Evolutionary conservation across 2,888 invertebrate genomes (phyloP).

Genomic region (Drosophila mettleri): DNA sequence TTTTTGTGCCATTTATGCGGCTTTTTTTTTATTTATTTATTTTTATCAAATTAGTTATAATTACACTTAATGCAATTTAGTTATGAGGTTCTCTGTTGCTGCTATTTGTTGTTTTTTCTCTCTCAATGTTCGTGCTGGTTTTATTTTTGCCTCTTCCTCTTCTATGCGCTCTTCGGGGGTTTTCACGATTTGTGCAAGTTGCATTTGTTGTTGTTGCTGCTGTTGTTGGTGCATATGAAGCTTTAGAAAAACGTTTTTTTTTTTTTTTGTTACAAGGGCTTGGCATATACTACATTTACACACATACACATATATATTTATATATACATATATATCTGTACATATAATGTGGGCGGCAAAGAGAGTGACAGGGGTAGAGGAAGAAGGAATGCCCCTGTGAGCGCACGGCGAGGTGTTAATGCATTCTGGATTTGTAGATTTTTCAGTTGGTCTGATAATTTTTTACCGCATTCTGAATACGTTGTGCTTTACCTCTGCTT

Average conservation of each 20-base stretch:
- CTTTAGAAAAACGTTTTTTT: conserved; percentile 55
- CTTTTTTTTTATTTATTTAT: conserved; percentile 37
- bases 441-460: conserved; percentile 47
- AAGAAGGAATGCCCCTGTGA: conserved; percentile 12
- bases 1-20: conserved; percentile 61
- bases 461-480: conserved; percentile 25
- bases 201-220: conserved; percentile 43
- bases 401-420: conserved; percentile 66
- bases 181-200: conserved; percentile 60
- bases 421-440: conserved; percentile 61
- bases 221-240: conserved; percentile 39
- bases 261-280: conserved; percentile 70
- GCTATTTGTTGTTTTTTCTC: conserved; percentile 28
- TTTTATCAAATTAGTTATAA: conserved; percentile 82
- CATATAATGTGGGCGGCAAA: background rate
- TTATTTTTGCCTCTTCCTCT: conserved; percentile 21
- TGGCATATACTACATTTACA: conserved; percentile 16
- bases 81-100: conserved; percentile 64
- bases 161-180: conserved; percentile 29
- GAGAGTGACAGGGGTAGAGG: background rate
- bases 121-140: conserved; percentile 67
- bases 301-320: background rate
- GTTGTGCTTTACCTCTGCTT: conserved; percentile 15
- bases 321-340: background rate
- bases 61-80: conserved; percentile 84